phyloP scores from a whole-genome alignment of 1,140 invertebrate genomes.

The Atta cephalotes region DNA sequence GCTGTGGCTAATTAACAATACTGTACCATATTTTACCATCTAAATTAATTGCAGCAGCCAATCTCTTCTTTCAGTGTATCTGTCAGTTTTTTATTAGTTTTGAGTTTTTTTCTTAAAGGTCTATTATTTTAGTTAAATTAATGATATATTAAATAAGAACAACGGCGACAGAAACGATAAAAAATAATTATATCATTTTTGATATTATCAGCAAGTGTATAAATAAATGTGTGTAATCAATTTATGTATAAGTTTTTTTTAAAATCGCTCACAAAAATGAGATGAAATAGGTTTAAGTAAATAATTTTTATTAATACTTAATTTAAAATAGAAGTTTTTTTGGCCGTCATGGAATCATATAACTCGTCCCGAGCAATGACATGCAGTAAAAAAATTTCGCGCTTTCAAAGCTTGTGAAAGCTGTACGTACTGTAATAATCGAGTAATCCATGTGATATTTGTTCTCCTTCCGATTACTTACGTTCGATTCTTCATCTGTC shows the following conservation, averaged over 20 bases:
- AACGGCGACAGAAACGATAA: too few species aligned
- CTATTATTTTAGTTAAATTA: too few species aligned
- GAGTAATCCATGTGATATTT: slow-evolving; percentile 29
- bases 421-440: slow-evolving; percentile 7
- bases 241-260: background rate
- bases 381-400: slow-evolving; percentile 20
- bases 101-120: too few species aligned
- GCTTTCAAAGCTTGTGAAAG: background rate
- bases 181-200: too few species aligned
- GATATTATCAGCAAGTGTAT: background rate
- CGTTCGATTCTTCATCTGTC: background rate
- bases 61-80: too few species aligned
- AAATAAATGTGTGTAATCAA: background rate
- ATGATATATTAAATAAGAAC: too few species aligned
- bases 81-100: too few species aligned
- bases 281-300: background rate
- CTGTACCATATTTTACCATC: too few species aligned
- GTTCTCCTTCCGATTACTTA: background rate
- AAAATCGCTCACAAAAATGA: background rate
- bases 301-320: background rate
- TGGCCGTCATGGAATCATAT: background rate
- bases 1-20: too few species aligned
- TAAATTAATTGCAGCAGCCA: too few species aligned
- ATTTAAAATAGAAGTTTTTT: background rate
- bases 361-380: background rate